Evolutionary conservation across 2,113 vertebrate genomes (phyloP).

Genomic region (Hypocryptadius cinnamomeus): DNA sequence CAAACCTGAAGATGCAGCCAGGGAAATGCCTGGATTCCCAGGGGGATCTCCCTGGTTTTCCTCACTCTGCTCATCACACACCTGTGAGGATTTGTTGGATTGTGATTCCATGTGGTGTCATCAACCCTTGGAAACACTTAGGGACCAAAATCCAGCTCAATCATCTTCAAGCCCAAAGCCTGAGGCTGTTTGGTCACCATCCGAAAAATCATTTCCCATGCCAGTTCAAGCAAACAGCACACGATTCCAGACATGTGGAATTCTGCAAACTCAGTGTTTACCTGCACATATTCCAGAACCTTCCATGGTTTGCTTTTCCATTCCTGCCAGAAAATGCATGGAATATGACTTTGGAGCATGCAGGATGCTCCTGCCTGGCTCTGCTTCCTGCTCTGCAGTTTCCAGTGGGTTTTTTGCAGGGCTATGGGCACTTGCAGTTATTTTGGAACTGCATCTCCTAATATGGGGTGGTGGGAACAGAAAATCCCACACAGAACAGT

Average conservation of each 20-base stretch:
- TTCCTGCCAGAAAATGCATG: neutral
- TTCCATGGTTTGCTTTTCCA: neutral
- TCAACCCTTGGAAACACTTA: fast-evolving
- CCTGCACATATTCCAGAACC: neutral
- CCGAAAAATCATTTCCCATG: neutral
- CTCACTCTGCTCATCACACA: neutral
- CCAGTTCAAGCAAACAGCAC: neutral
- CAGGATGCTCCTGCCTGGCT: neutral
- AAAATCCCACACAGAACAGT: neutral
- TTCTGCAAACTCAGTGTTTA: neutral
- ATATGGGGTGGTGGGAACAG: neutral
- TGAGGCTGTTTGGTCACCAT: neutral
- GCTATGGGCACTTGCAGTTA: neutral
- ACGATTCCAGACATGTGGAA: neutral
- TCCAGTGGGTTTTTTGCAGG: neutral
- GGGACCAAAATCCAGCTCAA: neutral
- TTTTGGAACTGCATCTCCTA: neutral
- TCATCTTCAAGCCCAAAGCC: neutral
- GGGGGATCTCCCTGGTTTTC: neutral
- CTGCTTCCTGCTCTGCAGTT: neutral
- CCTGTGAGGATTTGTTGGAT: neutral
- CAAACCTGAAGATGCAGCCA: neutral
- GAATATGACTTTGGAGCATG: neutral
- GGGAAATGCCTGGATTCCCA: neutral
- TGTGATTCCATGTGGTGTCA: neutral